Percentiles rank a stretch among this genome's conserved stretches.
Evolutionary conservation across 1,140 invertebrate species (phyloP).

Genomic region (Magallana ariakensis): DNA sequence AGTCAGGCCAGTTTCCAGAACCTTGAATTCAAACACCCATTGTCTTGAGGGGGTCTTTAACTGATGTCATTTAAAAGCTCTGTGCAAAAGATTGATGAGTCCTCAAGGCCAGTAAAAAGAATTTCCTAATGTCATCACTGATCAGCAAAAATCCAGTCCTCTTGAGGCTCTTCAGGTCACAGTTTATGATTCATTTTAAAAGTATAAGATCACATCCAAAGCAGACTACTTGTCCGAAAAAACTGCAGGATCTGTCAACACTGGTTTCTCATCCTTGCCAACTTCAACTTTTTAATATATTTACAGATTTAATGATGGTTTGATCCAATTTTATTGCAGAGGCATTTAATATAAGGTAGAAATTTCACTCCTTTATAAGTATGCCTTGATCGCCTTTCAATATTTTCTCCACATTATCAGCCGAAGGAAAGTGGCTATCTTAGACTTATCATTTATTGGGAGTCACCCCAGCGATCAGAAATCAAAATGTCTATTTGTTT

Average conservation of each 20-base stretch:
- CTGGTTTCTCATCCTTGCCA: background rate
- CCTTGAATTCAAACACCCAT: slow-evolving; percentile 17
- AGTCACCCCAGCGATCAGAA: background rate
- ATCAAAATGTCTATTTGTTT: slow-evolving; percentile 20
- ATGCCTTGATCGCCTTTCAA: background rate
- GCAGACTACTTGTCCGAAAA: background rate
- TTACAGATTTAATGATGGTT: background rate
- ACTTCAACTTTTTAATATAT: background rate
- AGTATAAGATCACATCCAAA: background rate
- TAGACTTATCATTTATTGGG: slow-evolving; percentile 2
- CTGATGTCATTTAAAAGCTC: slow-evolving; percentile 31
- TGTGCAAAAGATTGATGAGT: slow-evolving; percentile 8
- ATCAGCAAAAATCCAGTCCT: slow-evolving; percentile 9
- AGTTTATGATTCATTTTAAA: background rate
- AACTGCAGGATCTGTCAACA: background rate
- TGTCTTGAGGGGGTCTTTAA: background rate
- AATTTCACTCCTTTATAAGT: background rate
- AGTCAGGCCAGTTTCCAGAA: background rate
- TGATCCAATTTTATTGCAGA: background rate
- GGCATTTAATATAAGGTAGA: background rate
- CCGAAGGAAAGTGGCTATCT: background rate
- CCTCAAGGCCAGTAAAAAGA: background rate
- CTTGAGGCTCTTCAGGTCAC: background rate
- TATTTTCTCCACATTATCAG: slow-evolving; percentile 13
- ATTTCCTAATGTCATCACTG: background rate